Base-by-base conservation (phyloP, 92 coral and sea anemone species). In the Pocillopora grandis region DNA sequence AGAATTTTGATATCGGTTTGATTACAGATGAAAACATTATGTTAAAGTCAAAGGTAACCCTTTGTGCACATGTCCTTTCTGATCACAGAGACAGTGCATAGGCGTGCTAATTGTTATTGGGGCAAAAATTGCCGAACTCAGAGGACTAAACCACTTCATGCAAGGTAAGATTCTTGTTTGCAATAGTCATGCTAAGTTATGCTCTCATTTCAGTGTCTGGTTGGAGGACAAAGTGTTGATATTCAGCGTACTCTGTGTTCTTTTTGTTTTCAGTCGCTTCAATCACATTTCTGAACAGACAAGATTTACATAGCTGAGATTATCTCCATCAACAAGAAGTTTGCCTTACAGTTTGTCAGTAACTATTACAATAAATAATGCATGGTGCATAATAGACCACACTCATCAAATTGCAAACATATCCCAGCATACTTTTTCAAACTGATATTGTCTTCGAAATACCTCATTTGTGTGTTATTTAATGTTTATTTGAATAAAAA, bases 111-210 rank as follows among this genome's bases (percentile, higher is more conserved):
- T 86, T 95, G 98, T 80, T 92, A 93, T 70, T 95, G 98, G 98
- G 98, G 98, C 3, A 90, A 83, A 83, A 37, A 93, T 84, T 95
- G 98, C 42, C 87, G 98, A 42, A 95, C 98, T 5, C 98, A 95
- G 84, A 91, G 70, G 66, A 81, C 85, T 58, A 93, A 90, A 60
- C 92, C 91, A 2, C 98, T 90, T 71, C 98, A 95, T 80, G 98
- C 98, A 27, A 87, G 92, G 98, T 93, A 85, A 84, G 81, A 19
- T 6, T 6, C 56, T 2, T 13, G 6, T 36, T 71, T 27, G 48
- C 42, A 27, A 71, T 31, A 10, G 75, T 49, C 35, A 1, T 8
- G 13, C 12, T 21, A 23, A 21, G 37, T 67, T 13, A 16, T 67
- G 21, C 10, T 16, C 72, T 3, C 76, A 10, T 79, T 1, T 19